Evolutionary conservation across 30 jellyfish, hydroid and myxozoan species (phyloP).

Genomic region (Clytia hemisphaerica): DNA sequence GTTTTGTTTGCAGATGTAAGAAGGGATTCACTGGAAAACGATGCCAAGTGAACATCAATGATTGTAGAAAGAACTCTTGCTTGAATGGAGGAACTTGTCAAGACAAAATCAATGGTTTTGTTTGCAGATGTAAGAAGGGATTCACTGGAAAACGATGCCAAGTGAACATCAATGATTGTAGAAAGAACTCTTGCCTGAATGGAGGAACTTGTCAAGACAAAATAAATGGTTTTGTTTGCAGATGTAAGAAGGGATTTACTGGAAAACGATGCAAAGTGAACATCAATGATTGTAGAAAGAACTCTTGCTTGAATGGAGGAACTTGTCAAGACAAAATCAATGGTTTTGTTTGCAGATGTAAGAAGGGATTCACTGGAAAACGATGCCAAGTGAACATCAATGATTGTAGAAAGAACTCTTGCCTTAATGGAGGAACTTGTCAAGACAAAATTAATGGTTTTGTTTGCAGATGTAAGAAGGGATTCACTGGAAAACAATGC

Average conservation of each 20-base stretch:
- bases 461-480: conserved; percentile 39
- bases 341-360: conserved; percentile 28
- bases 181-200: background rate
- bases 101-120: conserved; percentile 20
- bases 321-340: conserved; percentile 27
- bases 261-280: conserved; percentile 28
- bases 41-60: conserved; percentile 44
- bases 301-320: conserved; percentile 49
- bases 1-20: conserved; percentile 31
- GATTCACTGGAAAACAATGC: conserved; percentile 42
- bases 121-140: conserved; percentile 35
- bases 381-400: conserved; percentile 25
- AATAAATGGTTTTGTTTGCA: conserved; percentile 2
- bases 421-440: conserved; percentile 45
- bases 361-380: conserved; percentile 42
- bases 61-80: conserved; percentile 28
- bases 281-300: conserved; percentile 44
- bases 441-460: conserved; percentile 20
- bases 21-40: conserved; percentile 33
- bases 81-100: conserved; percentile 32
- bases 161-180: conserved; percentile 21
- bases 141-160: conserved; percentile 30
- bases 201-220: conserved; percentile 24
- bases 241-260: conserved; percentile 28
- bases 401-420: conserved; percentile 29